These are phyloP conservation scores for Pseudopipra pipra DNA, from an alignment of 2,113 vertebrate species.

Conservation along the genomic window DNA sequence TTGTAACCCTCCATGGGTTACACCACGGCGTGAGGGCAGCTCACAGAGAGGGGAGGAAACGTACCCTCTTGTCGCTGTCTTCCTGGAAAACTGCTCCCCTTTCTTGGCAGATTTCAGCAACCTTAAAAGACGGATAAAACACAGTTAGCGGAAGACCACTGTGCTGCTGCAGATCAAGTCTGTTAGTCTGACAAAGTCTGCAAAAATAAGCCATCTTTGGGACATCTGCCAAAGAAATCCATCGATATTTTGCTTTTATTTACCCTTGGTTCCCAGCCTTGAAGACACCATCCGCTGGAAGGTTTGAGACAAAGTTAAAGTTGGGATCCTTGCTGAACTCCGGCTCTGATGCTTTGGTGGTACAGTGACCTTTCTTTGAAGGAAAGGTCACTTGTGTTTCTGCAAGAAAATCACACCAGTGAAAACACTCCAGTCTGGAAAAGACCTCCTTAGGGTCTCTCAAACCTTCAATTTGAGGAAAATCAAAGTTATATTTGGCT, in stretches of 20 bases:
- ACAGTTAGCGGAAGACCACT: not conserved
- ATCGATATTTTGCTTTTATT: not conserved
- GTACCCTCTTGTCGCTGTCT: slow-evolving; percentile 34
- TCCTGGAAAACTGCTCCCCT: not conserved
- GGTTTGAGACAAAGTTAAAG: slow-evolving; percentile 13
- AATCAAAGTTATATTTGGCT: not conserved
- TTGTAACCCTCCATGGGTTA: not conserved
- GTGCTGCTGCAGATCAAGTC: not conserved
- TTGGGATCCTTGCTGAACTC: slow-evolving; percentile 5
- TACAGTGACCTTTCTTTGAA: slow-evolving; percentile 53
- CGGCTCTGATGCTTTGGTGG: slow-evolving; percentile 25
- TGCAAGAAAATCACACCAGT: slow-evolving; percentile 19
- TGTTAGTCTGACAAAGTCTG: not conserved
- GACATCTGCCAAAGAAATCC: not conserved
- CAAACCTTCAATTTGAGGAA: not conserved
- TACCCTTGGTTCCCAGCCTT: slow-evolving; percentile 63
- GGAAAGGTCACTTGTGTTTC: slow-evolving; percentile 35
- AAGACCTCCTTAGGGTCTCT: not conserved
- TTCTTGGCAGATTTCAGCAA: slow-evolving; percentile 60
- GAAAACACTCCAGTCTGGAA: not conserved
- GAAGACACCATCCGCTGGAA: slow-evolving; percentile 8
- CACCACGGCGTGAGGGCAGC: not conserved
- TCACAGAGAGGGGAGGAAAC: not conserved
- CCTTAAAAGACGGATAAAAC: not conserved
- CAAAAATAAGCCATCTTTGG: not conserved